Evolutionary conservation across 2,113 vertebrate genomes (phyloP).

Genomic region (Psammodynastes pulverulentus): DNA sequence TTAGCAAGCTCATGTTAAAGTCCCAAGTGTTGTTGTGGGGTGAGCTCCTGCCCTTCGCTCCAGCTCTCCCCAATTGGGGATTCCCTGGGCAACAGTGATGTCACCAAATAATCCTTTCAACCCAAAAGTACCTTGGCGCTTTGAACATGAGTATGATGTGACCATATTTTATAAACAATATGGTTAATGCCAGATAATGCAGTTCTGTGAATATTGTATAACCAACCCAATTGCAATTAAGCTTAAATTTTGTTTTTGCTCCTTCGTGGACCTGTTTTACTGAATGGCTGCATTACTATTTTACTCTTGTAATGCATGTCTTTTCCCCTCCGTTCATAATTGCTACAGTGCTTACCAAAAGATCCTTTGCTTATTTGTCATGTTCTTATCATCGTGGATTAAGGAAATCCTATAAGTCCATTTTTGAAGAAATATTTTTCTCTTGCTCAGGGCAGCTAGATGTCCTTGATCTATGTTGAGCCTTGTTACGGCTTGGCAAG

Average conservation of each 20-base stretch:
- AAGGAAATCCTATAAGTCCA: conserved; percentile 16
- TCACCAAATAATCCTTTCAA: not conserved
- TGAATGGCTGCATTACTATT: not conserved
- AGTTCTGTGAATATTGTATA: not conserved
- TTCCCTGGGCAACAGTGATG: not conserved
- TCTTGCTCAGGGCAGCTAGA: conserved; percentile 4
- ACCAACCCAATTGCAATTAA: not conserved
- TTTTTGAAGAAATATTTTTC: not conserved
- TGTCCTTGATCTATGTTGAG: conserved; percentile 6
- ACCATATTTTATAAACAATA: not conserved
- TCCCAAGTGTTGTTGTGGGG: not conserved
- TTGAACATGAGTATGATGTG: not conserved
- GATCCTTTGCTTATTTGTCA: not conserved
- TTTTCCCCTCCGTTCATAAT: not conserved
- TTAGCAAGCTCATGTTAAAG: not conserved
- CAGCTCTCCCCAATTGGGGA: not conserved
- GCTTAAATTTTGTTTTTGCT: not conserved
- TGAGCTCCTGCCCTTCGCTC: not conserved
- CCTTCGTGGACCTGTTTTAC: not conserved
- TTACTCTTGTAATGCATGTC: not conserved
- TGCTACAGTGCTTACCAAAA: not conserved
- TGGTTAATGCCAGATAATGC: not conserved
- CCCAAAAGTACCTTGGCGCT: not conserved
- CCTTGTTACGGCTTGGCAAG: not conserved
- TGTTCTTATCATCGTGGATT: conserved; percentile 9